Conservation (phyloP, 2,888 invertebrate genomes). For the Erynnis tages region DNA sequence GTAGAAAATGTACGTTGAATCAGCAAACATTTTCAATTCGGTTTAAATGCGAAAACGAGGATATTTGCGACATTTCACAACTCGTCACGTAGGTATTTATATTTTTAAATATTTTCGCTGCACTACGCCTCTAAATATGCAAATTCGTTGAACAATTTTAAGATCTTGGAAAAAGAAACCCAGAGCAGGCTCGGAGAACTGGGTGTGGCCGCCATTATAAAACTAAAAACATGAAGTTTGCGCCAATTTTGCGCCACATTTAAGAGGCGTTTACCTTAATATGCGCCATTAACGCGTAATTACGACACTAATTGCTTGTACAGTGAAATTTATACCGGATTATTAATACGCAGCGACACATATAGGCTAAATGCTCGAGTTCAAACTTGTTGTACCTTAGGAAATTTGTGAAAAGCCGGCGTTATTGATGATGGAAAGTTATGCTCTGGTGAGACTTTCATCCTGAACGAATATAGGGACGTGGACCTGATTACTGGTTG, state of each 20-base stretch:
- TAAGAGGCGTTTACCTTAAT: constrained; percentile 26
- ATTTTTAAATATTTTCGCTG: neutral
- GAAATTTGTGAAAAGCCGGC: constrained; percentile 12
- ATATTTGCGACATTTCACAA: too few relatives aligned
- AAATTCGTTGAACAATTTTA: constrained; percentile 2
- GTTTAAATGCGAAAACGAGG: neutral
- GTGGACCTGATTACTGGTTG: too few relatives aligned
- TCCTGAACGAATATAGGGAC: neutral
- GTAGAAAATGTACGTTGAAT: too few relatives aligned
- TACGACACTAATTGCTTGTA: constrained; percentile 23
- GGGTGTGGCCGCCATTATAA: constrained; percentile 13
- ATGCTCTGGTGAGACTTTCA: neutral
- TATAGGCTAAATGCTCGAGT: constrained; percentile 15
- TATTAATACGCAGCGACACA: constrained; percentile 18
- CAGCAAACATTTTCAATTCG: too few relatives aligned
- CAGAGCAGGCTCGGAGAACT: neutral
- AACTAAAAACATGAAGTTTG: constrained; percentile 21
- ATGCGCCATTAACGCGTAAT: constrained; percentile 25
- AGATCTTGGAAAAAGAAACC: constrained; percentile 10
- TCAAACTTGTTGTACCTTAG: constrained; percentile 1
- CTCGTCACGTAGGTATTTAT: neutral
- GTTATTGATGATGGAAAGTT: constrained; percentile 24
- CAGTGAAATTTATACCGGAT: constrained; percentile 23
- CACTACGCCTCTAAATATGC: neutral
- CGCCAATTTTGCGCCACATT: constrained; percentile 23